Base-by-base conservation (phyloP, 2,113 vertebrate species). In the Pholis gunnellus region DNA sequence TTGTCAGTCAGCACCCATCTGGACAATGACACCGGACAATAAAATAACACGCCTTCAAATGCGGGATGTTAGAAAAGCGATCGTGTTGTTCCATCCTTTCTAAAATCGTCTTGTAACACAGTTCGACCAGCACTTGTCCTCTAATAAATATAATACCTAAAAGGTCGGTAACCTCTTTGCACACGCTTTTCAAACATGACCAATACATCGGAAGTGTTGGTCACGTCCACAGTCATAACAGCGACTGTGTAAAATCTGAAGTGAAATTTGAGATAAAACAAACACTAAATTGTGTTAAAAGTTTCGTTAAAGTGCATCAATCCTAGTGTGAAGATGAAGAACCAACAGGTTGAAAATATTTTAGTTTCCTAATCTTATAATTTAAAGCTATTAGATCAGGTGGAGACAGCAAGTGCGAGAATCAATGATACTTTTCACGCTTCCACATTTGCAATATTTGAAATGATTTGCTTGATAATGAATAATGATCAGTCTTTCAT, bases 81-180 rank as follows among this genome's bases (percentile, higher is more conserved):
- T 81, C 36, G 3, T 27, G 56, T 80, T 50, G 56, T 59, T 72
- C 63, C 68, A 42, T 83, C 65, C 65, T 57, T 69, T 63, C 69
- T 78, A 64, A 2, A 72, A 72, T 31, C 25, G 17, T 74, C 14
- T 52, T 42, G 38, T 38, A 36, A 74, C 81, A 84, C 52, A 72
- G 29, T 68, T 61, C 38, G 72, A 84, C 77, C 86, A 70, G 75
- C 83, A 18, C 78, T 82, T 72, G 6, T 69, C 70, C 52, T 74
- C 91, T 91, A 89, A 94, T 93, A 93, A 93, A 91, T 91, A 93
- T 91, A 89, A 92, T 83, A 94, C 87, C 89, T 84, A 91, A 82
- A 91, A 82, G 74, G 84, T 79, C 22, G 74, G 61, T 25, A 65
- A 82, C 40, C 40, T 84, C 77, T 74, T 83, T 83, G 85, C 88